phyloP scores from a whole-genome alignment of 2,797 vertebrate genomes.

The Gymnothorax javanicus region DNA sequence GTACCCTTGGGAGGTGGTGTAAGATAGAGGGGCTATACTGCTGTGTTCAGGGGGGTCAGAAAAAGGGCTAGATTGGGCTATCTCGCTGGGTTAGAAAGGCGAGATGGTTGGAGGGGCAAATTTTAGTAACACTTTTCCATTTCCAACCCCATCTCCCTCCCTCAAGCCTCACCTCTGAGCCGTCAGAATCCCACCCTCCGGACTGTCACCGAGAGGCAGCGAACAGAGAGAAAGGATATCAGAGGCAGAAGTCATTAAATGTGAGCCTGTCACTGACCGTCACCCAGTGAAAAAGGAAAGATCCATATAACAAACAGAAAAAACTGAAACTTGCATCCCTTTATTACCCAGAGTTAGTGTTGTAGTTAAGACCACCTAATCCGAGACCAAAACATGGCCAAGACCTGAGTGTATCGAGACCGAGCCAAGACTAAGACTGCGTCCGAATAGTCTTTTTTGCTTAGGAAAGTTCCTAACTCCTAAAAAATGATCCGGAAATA shows the following conservation, averaged over 20 bases:
- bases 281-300: background rate
- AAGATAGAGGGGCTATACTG: too few relatives aligned
- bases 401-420: too few relatives aligned
- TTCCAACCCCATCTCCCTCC: background rate
- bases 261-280: background rate
- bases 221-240: background rate
- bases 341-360: background rate
- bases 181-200: constrained; percentile 42
- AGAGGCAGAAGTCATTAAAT: background rate
- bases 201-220: constrained; percentile 30
- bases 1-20: too few relatives aligned
- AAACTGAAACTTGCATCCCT: background rate
- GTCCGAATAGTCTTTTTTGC: too few relatives aligned
- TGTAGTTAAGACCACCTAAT: too few relatives aligned
- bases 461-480: too few relatives aligned
- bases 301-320: background rate
- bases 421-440: too few relatives aligned
- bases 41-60: background rate
- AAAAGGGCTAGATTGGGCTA: background rate
- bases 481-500: too few relatives aligned
- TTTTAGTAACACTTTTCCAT: background rate
- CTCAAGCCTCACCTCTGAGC: constrained; percentile 42
- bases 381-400: too few relatives aligned
- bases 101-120: background rate
- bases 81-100: background rate